Evolutionary conservation across 2,797 vertebrate species (phyloP).

Genomic region (Pygocentrus nattereri): DNA sequence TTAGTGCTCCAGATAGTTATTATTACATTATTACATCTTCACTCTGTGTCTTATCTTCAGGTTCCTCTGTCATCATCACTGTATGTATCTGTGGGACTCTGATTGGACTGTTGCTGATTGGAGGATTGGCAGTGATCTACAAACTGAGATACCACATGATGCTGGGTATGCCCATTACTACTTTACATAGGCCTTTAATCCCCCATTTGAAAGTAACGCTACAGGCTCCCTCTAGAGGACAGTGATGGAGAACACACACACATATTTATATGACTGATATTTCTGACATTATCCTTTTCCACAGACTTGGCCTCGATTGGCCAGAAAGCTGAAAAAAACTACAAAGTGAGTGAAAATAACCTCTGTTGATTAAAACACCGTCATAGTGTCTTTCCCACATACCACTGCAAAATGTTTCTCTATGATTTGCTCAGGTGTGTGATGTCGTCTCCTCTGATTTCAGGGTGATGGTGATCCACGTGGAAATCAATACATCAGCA

Average conservation of each 20-base stretch:
- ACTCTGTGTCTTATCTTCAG: neutral
- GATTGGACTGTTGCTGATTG: conserved; percentile 8
- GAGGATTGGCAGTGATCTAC: neutral
- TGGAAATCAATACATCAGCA: neutral
- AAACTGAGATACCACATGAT: neutral
- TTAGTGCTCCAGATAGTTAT: too few relatives aligned
- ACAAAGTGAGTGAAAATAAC: neutral
- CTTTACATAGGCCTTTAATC: neutral
- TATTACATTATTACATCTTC: too few relatives aligned
- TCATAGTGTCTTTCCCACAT: neutral
- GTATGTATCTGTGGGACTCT: neutral
- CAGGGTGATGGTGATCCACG: neutral
- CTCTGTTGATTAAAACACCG: neutral
- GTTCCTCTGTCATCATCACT: neutral
- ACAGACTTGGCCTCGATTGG: neutral
- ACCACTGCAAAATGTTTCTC: neutral
- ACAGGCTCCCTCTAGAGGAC: conserved; percentile 1
- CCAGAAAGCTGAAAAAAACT: neutral
- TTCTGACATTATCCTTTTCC: neutral
- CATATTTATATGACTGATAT: neutral
- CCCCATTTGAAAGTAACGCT: neutral
- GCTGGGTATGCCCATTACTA: neutral
- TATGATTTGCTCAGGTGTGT: neutral
- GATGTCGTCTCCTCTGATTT: neutral
- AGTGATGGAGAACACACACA: neutral